Evolutionary conservation across 2,888 invertebrate genomes (phyloP).

Genomic region (Oscheius sp.): DNA sequence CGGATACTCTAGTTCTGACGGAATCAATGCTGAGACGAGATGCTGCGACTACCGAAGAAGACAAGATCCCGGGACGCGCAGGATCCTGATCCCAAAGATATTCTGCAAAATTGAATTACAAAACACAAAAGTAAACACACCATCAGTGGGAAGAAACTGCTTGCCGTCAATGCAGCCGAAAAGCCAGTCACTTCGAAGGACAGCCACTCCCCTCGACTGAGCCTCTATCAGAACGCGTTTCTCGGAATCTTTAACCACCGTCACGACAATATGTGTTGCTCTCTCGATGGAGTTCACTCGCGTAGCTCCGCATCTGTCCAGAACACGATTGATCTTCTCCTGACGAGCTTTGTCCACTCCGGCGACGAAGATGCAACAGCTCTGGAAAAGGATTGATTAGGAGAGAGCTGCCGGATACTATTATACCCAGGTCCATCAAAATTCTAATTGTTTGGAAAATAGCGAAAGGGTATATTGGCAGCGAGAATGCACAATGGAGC

Average conservation of each 20-base stretch:
- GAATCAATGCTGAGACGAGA: neutral
- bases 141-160: slow-evolving; percentile 31
- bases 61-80: neutral
- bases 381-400: slow-evolving; percentile 7
- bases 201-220: slow-evolving; percentile 39
- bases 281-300: slow-evolving; percentile 42
- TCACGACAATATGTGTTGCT: slow-evolving; percentile 54
- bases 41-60: neutral
- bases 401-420: no score
- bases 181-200: slow-evolving; percentile 51
- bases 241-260: slow-evolving; percentile 6
- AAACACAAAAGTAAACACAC: slow-evolving; percentile 13
- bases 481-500: no score
- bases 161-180: slow-evolving; percentile 44
- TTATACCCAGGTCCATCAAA: no score
- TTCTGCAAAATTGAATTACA: neutral
- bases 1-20: neutral
- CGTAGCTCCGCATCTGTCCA: slow-evolving; percentile 53
- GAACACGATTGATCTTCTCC: slow-evolving; percentile 43
- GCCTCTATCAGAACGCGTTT: neutral
- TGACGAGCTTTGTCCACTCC: slow-evolving; percentile 26
- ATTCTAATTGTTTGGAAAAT: no score
- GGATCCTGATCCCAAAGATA: slow-evolving; percentile 18
- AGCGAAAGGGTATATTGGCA: no score
- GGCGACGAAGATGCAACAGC: slow-evolving; percentile 35